phyloP scores from a whole-genome alignment of 2,797 vertebrate species.

The Halcyon leucocephala region DNA sequence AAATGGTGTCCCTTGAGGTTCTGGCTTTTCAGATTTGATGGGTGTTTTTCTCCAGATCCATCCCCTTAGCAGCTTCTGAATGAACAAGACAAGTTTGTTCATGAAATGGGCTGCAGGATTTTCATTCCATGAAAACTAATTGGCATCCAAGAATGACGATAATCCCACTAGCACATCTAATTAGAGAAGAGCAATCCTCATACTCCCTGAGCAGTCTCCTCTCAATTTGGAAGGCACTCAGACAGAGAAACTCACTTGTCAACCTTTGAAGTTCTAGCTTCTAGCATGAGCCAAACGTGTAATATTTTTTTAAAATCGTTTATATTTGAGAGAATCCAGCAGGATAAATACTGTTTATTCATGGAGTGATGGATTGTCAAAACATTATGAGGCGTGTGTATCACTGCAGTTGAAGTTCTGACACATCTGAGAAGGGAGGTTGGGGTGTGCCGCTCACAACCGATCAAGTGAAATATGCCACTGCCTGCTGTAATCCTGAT shows the following conservation, averaged over 20 bases:
- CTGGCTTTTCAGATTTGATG: neutral
- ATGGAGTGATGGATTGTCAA: neutral
- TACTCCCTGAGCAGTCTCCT: neutral
- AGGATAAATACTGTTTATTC: conserved; percentile 30
- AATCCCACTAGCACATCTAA: neutral
- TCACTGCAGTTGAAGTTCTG: neutral
- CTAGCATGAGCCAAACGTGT: neutral
- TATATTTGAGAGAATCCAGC: conserved; percentile 32
- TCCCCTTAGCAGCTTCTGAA: neutral
- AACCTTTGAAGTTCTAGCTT: conserved; percentile 23
- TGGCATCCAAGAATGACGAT: neutral
- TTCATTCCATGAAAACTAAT: neutral
- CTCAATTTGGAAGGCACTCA: neutral
- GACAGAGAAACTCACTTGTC: neutral
- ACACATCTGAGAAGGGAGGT: neutral
- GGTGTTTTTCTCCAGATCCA: neutral
- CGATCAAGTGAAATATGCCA: neutral
- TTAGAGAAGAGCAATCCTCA: neutral
- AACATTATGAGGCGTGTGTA: neutral
- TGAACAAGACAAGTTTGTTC: neutral
- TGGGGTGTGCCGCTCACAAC: neutral
- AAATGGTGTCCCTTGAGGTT: neutral
- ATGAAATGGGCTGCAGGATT: neutral
- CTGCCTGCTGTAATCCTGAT: neutral
- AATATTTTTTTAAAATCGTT: neutral